Conservation (phyloP, 1,140 invertebrate genomes). For the Drosophila oshimai region DNA sequence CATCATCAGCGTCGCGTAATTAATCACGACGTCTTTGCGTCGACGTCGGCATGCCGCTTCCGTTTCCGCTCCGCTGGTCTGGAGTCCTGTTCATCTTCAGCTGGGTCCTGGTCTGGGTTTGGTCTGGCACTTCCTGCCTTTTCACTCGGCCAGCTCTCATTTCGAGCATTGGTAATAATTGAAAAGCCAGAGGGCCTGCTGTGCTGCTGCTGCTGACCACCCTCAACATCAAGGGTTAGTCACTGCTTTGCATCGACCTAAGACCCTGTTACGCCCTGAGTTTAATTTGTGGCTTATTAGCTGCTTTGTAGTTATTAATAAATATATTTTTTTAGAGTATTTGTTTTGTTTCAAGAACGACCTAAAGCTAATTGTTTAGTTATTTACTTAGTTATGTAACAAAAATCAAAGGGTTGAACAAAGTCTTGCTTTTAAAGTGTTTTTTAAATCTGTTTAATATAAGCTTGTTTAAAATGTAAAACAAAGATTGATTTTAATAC, state of each 20-base stretch:
- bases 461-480: too few species aligned
- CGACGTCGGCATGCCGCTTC: conserved; percentile 55
- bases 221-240: not conserved
- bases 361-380: not conserved
- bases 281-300: conserved; percentile 18
- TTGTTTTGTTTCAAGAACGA: not conserved
- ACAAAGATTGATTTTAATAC: too few species aligned
- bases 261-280: not conserved
- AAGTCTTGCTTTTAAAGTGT: too few species aligned
- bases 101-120: conserved; percentile 6
- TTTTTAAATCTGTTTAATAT: too few species aligned
- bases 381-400: not conserved
- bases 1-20: conserved; percentile 60
- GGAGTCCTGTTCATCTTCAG: not conserved
- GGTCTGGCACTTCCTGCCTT: conserved; percentile 38
- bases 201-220: conserved; percentile 8
- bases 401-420: too few species aligned
- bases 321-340: not conserved
- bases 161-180: conserved; percentile 35
- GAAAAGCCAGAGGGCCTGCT: conserved; percentile 16
- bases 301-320: conserved; percentile 2
- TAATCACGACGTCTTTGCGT: conserved; percentile 72
- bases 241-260: not conserved
- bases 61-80: conserved; percentile 52
- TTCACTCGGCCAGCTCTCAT: conserved; percentile 1